Base-by-base conservation (phyloP, 2,888 invertebrate species). In the Baronia brevicornis region DNA sequence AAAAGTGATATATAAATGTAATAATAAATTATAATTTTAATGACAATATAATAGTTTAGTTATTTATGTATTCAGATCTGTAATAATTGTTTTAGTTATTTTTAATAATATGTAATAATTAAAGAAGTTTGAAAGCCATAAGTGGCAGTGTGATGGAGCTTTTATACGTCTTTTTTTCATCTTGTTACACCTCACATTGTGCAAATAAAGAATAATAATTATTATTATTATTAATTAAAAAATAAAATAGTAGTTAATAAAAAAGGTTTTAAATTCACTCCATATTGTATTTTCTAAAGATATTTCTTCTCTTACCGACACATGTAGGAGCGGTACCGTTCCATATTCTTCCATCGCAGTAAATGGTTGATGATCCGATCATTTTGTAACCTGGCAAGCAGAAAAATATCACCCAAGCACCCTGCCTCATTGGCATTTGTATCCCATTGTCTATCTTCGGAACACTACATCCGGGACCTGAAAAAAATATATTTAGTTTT, bases 321-420 rank as follows among this genome's bases (percentile, higher is more conserved):
- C 95, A 95, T 5, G 53, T 58, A 0, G 94, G 94, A 2, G 84
- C 55, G 0, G 88, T 86, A 0, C 85, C 85, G 52, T 91, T 92
- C 94, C 94, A 95, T 0, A 55, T 56, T 1, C 39, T 50, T 0
- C 93, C 93, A 49, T 93, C 87, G 60, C 95, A 95, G 59, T 87
- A 92, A n/a, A 91, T 69, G 1, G 75, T 78, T 0, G 79, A 45
- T 0, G 87, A 82, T 0, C 93, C 93, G 0, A 82, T 67, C 9
- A 91, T 61, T 12, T 69, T 60, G 56, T 86, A 89, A 0, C 88
- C 89, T 0, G 90, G 87, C 29, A 87, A 67, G 56, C 95, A 95
- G 54, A 88, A 88, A 39, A 90, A 87, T 36, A 86, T 79, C 1
- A 90, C 60, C 53, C 88, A 87, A 0, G 89, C 88, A 0, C 86